phyloP scores from a whole-genome alignment of 2,888 invertebrate species.

The Watsonalla binaria region DNA sequence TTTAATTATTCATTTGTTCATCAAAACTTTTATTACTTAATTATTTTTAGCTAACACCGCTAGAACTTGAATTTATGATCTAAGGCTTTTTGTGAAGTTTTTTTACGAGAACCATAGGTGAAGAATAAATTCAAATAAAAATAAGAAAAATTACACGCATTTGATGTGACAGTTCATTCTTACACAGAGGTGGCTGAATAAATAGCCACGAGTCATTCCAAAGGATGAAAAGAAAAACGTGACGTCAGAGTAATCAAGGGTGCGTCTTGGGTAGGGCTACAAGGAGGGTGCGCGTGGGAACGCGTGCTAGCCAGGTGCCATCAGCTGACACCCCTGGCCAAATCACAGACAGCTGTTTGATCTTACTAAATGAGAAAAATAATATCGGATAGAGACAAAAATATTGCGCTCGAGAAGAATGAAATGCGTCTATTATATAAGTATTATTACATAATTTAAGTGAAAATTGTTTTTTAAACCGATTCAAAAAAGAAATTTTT shows the following conservation, averaged over 20 bases:
- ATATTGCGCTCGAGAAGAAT: slow-evolving; percentile 8
- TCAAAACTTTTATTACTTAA: slow-evolving; percentile 3
- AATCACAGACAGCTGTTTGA: slow-evolving; percentile 48
- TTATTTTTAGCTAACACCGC: too few species aligned
- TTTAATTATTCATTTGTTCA: not conserved
- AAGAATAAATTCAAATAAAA: not conserved
- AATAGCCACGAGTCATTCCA: slow-evolving; percentile 51
- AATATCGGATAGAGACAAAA: not conserved
- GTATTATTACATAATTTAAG: not conserved
- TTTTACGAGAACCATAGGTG: not conserved
- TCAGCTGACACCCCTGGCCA: slow-evolving; percentile 43
- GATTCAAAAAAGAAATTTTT: too few species aligned
- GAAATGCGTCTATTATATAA: not conserved
- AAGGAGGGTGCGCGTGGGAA: slow-evolving; percentile 68
- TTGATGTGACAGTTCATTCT: not conserved
- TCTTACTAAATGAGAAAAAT: slow-evolving; percentile 11
- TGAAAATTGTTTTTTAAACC: too few species aligned
- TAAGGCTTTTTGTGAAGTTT: too few species aligned
- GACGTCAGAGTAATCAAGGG: slow-evolving; percentile 45
- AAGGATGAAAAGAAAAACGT: slow-evolving; percentile 29
- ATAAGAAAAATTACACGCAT: not conserved
- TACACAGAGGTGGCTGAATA: slow-evolving; percentile 26
- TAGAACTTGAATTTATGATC: too few species aligned
- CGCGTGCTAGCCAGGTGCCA: slow-evolving; percentile 65
- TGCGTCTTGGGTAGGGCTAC: slow-evolving; percentile 33